phyloP scores from a whole-genome alignment of 2,113 vertebrate genomes.

The Otus sunia region DNA sequence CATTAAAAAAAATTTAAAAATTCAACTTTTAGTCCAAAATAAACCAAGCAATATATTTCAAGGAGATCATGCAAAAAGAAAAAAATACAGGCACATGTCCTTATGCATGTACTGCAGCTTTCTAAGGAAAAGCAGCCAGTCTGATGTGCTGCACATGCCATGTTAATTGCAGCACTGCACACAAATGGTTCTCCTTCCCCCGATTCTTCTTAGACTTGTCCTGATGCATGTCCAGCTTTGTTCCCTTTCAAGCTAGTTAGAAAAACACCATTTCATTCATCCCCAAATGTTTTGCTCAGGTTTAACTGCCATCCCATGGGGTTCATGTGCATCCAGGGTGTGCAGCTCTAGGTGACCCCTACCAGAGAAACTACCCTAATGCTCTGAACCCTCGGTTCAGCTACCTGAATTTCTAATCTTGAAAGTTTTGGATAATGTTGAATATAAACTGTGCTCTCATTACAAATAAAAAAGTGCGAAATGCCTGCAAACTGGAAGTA shows the following conservation, averaged over 20 bases:
- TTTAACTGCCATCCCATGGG: background rate
- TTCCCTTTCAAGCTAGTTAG: rapidly evolving
- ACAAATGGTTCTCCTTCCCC: background rate
- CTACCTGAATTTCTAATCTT: background rate
- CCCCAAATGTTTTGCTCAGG: background rate
- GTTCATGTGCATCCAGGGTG: too few species aligned
- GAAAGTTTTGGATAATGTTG: background rate
- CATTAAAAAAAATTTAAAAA: background rate
- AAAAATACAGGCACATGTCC: rapidly evolving
- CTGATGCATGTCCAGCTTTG: background rate
- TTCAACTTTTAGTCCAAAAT: background rate
- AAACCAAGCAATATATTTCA: background rate
- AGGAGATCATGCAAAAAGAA: background rate
- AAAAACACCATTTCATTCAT: background rate
- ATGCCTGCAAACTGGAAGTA: background rate
- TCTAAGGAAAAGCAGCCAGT: background rate
- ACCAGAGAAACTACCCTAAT: rapidly evolving
- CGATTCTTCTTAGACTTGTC: rapidly evolving
- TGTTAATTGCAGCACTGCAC: background rate
- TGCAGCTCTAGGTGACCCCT: background rate
- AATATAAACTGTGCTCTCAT: background rate
- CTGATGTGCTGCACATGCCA: background rate
- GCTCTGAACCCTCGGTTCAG: background rate
- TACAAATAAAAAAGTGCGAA: background rate
- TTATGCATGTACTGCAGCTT: background rate